Conservation (phyloP, 2,888 invertebrate genomes). For the Heliconius erato region DNA sequence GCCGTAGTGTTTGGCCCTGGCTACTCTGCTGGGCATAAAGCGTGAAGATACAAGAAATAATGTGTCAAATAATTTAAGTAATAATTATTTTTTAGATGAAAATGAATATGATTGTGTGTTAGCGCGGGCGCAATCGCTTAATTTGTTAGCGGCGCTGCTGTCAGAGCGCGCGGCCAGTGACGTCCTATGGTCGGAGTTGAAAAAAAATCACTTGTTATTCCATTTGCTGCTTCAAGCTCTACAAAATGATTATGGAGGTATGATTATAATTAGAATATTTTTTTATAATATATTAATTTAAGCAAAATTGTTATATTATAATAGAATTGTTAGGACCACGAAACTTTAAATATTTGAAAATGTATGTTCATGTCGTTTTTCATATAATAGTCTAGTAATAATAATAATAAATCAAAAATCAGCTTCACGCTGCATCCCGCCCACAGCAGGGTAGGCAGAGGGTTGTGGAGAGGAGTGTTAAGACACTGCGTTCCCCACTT, state of each 20-base stretch:
- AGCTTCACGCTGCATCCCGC: no score
- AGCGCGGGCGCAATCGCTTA: constrained; percentile 67
- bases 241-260: constrained; percentile 69
- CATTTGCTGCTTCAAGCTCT: constrained; percentile 67
- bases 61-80: not conserved
- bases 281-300: not conserved
- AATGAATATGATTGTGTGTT: constrained; percentile 53
- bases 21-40: no score
- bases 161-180: constrained; percentile 64
- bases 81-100: constrained; percentile 61
- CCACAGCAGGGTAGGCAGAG: no score
- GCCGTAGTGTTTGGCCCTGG: no score
- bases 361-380: not conserved
- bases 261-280: not conserved
- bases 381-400: no score
- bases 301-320: not conserved
- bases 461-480: no score
- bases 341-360: no score
- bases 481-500: no score
- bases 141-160: constrained; percentile 65
- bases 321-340: no score
- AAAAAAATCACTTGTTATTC: constrained; percentile 58
- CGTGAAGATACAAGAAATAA: no score
- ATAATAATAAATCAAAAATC: no score
- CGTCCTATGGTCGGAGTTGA: constrained; percentile 67